Base-by-base conservation (phyloP, 2,113 vertebrate genomes). In the Campylomormyrus numenius region DNA sequence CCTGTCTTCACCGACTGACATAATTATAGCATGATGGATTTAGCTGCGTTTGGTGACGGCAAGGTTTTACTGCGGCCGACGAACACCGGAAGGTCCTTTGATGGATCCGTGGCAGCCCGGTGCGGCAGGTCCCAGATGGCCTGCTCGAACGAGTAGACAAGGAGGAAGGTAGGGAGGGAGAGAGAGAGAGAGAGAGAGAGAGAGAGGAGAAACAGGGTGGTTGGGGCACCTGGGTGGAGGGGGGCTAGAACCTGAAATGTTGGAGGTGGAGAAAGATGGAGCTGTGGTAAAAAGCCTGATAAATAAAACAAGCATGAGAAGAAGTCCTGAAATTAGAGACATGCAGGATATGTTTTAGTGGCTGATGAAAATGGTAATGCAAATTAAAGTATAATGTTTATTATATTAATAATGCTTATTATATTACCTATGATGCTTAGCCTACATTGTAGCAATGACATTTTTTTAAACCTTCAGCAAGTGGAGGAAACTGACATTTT, bases 61-160 rank as follows among this genome's bases (percentile, higher is more conserved):
- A 6, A 77, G 35, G 80, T 24, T 84, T 21, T n/a, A 7, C 39
- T 11, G 80, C 42, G 45, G 45, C 24, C 21, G 39, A 15, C 53
- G 39, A 35, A 39, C 8, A 62, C 13, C 27, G 35, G 39, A 58
- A 39, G 31, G 21, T 84, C 48, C 39, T 42, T 35, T 39, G 87
- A 88, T 88, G 87, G 87, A 8, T 62, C 45, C 15, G 8, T 7
- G 21, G 52, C 19, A 62, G 35, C 35, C 39, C 52, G 2, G 31
- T 45, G 17, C 10, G 39, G 17, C 52, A 88, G 49, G 85, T 87
- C 85, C 85, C 85, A 87, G 87, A 88, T 58, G 53, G 87, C 85
- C 85, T 46, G 46, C 21, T 87, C 5, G 46, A n/a, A 86, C 19
- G 15, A 35, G 52, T 19, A 88, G 66, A 58, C 48, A 89, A 62